Evolutionary conservation across 2,888 invertebrate genomes (phyloP).

Genomic region (Andrena hattorfiana): DNA sequence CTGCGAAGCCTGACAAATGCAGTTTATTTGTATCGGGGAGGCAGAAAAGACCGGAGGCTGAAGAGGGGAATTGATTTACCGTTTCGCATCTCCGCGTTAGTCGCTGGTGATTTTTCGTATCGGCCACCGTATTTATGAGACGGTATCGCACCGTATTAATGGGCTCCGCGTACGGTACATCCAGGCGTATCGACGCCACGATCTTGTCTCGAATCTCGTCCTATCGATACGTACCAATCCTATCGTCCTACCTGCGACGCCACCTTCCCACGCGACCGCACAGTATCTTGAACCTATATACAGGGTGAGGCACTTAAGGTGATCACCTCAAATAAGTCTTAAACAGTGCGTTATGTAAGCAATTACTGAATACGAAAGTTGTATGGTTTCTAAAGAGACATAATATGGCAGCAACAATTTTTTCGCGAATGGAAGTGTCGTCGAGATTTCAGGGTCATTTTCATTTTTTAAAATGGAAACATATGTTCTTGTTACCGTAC

Average conservation of each 20-base stretch:
- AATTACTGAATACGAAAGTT: no score
- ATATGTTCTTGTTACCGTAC: no score
- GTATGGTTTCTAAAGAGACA: no score
- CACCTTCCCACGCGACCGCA: conserved; percentile 65
- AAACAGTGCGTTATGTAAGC: no score
- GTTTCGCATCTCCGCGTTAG: conserved; percentile 52
- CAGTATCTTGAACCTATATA: conserved; percentile 20
- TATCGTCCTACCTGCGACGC: conserved; percentile 61
- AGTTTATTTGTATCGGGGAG: conserved; percentile 50
- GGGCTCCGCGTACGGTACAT: conserved; percentile 52
- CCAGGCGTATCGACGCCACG: conserved; percentile 59
- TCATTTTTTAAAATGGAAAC: no score
- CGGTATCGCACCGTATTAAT: conserved; percentile 66
- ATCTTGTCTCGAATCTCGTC: conserved; percentile 68
- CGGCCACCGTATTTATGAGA: conserved; percentile 66
- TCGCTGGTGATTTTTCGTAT: conserved; percentile 65
- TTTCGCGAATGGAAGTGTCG: no score
- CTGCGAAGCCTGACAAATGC: conserved; percentile 60
- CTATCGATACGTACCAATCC: conserved; percentile 68
- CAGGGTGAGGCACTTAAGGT: background rate
- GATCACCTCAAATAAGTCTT: background rate
- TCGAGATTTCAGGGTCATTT: no score
- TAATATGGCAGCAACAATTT: no score
- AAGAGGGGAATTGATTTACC: conserved; percentile 66
- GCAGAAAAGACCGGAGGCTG: conserved; percentile 26